A percentile compares a stretch with the other conserved stretches of the same genome.
phyloP scores from a whole-genome alignment of 2,797 vertebrate species.

The Rhynchotus rufescens region DNA sequence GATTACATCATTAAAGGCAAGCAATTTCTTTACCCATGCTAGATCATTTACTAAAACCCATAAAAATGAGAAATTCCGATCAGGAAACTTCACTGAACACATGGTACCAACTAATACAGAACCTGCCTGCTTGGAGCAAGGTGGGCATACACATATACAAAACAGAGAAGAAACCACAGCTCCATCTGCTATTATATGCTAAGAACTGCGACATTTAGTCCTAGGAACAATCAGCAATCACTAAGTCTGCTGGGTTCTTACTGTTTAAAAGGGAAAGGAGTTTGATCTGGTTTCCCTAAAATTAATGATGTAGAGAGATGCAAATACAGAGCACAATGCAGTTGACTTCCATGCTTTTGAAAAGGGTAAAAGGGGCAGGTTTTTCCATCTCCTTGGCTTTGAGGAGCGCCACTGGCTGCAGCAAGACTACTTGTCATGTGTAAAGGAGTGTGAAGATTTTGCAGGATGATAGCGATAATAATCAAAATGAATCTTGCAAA shows the following conservation, averaged over 20 bases:
- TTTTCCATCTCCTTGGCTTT: background rate
- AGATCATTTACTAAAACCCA: background rate
- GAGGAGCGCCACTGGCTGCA: background rate
- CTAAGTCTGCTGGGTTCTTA: background rate
- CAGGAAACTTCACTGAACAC: background rate
- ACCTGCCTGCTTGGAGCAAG: background rate
- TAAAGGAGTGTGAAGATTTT: background rate
- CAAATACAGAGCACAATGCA: background rate
- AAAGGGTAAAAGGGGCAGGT: background rate
- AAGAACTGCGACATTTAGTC: background rate
- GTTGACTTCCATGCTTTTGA: background rate
- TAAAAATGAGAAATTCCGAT: background rate
- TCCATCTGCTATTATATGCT: background rate
- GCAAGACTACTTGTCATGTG: background rate
- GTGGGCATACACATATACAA: fast-evolving
- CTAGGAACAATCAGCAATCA: background rate
- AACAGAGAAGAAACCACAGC: background rate
- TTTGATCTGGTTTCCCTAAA: background rate
- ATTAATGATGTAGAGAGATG: background rate
- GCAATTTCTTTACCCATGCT: background rate
- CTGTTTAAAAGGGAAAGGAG: background rate
- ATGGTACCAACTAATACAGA: background rate
- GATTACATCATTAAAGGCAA: background rate
- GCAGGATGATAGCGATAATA: background rate
- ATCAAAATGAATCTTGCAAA: background rate